Base-by-base conservation (phyloP, 2,113 vertebrate species). In the Chloebia gouldiae region DNA sequence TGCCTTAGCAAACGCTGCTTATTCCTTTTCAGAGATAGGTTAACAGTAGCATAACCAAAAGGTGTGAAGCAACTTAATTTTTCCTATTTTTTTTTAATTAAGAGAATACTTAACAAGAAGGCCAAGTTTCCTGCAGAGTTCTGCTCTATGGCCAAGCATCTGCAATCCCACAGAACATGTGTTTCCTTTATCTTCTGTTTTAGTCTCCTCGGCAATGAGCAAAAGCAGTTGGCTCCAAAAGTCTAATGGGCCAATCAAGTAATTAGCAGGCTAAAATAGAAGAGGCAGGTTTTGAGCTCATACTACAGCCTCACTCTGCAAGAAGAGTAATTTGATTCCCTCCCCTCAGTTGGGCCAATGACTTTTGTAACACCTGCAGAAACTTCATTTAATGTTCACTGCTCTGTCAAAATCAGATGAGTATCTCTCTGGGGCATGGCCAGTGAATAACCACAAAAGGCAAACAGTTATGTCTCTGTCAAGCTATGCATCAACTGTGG, bases 201-300 rank as follows among this genome's bases (percentile, higher is more conserved):
- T 44, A 81, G 31, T 24, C 35, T 77, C 54, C 50, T 80, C 42
- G 57, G 14, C 42, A 65, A 65, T 14, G 6, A 49, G 17, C 20
- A 57, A 88, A 72, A 80, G 17, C 23, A 73, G 14, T 19, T 35
- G 23, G 50, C 35, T n/a, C 47, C 14, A 1, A 24, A 91, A 88
- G 30, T 25, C 47, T 35, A 60, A 40, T 0, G 0, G 9, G 20
- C 0, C 1, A 45, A 61, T 17, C 33, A 78, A 35, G n/a, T n/a
- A 49, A 25, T n/a, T 12, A 64, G 20, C 1, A 56, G 13, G 45
- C 11, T 72, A 79, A 82, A 91, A 91, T 9, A 10, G 57, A 85
- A 85, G 10, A 60, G 28, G 31, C 13, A 53, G 13, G 14, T 65
- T 90, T 51, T n/a, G 17, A 91, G 37, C 28, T 39, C 13, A 60